phyloP scores from a whole-genome alignment of 2,888 invertebrate genomes.

The Drosophila seclusa region DNA sequence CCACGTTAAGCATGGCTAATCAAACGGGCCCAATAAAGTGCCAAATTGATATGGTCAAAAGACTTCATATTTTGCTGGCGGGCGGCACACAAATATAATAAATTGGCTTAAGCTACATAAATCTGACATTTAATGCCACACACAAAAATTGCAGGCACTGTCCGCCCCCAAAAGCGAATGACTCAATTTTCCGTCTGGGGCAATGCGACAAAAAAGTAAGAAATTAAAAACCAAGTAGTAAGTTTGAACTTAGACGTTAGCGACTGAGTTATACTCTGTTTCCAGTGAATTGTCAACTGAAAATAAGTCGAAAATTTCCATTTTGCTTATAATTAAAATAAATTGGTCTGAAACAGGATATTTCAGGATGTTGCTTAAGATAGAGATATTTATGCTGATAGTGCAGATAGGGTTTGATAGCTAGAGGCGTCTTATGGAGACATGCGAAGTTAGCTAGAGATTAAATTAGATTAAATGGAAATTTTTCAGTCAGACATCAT shows the following conservation, averaged over 20 bases:
- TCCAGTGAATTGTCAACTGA: not conserved
- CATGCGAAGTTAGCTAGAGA: not conserved
- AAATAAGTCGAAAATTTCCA: not conserved
- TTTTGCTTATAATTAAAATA: not conserved
- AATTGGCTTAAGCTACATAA: conserved; percentile 68
- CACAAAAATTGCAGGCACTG: conserved; percentile 55
- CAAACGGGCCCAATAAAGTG: conserved; percentile 65
- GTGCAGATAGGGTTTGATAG: too few species aligned
- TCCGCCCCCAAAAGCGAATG: conserved; percentile 60
- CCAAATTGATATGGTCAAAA: conserved; percentile 69
- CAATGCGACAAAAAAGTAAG: conserved; percentile 29
- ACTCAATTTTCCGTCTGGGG: conserved; percentile 68
- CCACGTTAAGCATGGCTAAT: conserved; percentile 70
- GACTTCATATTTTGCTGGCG: conserved; percentile 31
- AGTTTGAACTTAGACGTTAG: not conserved
- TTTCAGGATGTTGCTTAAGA: not conserved
- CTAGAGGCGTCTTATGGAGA: not conserved
- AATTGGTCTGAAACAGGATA: not conserved
- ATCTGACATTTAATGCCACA: conserved; percentile 81
- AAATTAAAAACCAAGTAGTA: not conserved
- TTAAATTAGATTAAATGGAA: not conserved
- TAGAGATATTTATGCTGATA: not conserved
- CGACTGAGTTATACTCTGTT: conserved; percentile 8
- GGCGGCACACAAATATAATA: conserved; percentile 46
- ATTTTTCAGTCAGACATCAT: not conserved